A percentile compares a stretch with the other conserved stretches of the same genome.
These are phyloP conservation scores for Pipistrellus pygmaeus DNA, from an alignment of 2,797 vertebrate genomes.

Conservation along the genomic window DNA sequence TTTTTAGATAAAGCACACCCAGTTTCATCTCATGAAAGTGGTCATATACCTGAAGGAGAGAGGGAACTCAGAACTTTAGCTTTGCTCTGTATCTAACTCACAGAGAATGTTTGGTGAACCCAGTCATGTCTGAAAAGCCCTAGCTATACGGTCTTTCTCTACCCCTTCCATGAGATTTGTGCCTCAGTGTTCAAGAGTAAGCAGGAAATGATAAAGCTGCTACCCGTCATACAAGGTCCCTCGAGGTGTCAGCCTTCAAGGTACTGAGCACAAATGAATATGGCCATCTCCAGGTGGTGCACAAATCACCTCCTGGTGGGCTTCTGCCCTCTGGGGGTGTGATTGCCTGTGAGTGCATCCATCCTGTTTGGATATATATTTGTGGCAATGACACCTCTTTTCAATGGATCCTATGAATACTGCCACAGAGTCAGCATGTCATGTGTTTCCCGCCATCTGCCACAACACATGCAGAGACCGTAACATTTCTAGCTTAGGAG, in stretches of 20 bases:
- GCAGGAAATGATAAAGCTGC: neutral
- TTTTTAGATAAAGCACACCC: neutral
- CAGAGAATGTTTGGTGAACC: neutral
- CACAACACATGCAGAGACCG: slow-evolving; percentile 80
- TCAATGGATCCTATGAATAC: slow-evolving; percentile 63
- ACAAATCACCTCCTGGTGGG: fast-evolving
- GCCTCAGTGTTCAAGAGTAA: neutral
- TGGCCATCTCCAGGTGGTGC: neutral
- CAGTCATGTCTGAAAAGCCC: neutral
- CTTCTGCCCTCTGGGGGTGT: neutral
- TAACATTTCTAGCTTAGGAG: slow-evolving; percentile 81
- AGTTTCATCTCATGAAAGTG: neutral
- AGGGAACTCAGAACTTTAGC: neutral
- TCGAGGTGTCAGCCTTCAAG: neutral
- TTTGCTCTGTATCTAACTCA: neutral
- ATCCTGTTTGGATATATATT: neutral
- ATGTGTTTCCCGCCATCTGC: slow-evolving; percentile 82
- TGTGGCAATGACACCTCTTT: slow-evolving; percentile 45
- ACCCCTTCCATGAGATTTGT: neutral
- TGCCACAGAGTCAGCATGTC: slow-evolving; percentile 58
- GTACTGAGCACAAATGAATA: neutral
- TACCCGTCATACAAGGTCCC: no score
- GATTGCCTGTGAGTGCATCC: neutral
- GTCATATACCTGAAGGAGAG: neutral
- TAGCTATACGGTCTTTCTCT: neutral